Evolutionary conservation across 2,113 vertebrate genomes (phyloP).

Genomic region (Ophthalmolycus amberensis): DNA sequence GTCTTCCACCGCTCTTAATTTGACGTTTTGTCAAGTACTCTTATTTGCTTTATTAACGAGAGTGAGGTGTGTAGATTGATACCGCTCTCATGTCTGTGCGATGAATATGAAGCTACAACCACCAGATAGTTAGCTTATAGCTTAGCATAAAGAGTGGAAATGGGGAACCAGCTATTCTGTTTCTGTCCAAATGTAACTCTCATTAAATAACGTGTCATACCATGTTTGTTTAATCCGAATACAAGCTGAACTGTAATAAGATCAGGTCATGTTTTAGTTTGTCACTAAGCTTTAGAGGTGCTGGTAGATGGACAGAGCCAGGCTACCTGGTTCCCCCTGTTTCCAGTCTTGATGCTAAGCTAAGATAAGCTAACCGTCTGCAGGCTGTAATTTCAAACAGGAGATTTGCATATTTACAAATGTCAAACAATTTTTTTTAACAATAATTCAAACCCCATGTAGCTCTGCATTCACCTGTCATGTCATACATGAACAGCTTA

Average conservation of each 20-base stretch:
- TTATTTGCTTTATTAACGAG: neutral
- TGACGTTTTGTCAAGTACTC: neutral
- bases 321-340: neutral
- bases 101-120: too few relatives aligned
- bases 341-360: neutral
- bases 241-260: neutral
- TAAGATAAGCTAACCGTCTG: neutral
- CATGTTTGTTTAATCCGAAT: too few relatives aligned
- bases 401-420: neutral
- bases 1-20: neutral
- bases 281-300: neutral
- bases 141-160: too few relatives aligned
- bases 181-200: neutral
- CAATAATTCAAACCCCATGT: neutral
- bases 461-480: neutral
- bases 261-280: neutral
- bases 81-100: neutral
- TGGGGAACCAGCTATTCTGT: neutral
- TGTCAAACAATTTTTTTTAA: neutral
- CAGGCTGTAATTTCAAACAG: neutral
- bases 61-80: neutral
- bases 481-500: neutral
- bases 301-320: neutral
- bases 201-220: too few relatives aligned
- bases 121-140: too few relatives aligned